phyloP scores from a whole-genome alignment of 2,888 invertebrate genomes.

The Tiphia femorata region DNA sequence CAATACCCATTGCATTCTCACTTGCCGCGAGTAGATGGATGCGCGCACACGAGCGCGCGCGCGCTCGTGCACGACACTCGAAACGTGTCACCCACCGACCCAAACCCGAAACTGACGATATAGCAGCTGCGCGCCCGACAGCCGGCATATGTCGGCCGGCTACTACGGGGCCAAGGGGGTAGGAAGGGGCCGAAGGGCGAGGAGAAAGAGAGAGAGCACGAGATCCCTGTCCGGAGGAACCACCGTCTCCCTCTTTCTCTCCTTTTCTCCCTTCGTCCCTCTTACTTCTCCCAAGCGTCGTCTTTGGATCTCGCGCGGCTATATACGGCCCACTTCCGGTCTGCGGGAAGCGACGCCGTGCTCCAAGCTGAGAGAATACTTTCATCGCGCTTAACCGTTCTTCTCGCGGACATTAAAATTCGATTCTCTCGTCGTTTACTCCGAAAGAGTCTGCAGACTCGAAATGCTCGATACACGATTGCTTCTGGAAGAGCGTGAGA shows the following conservation, averaged over 20 bases:
- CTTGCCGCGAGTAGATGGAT: background rate
- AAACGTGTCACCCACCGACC: slow-evolving; percentile 66
- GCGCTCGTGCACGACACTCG: slow-evolving; percentile 41
- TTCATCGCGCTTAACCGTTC: slow-evolving; percentile 3
- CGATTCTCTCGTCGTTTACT: too few relatives aligned
- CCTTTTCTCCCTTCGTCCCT: background rate
- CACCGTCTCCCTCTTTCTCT: background rate
- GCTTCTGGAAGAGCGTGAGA: too few relatives aligned
- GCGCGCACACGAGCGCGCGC: background rate
- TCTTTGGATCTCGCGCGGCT: slow-evolving; percentile 2
- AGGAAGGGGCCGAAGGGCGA: too few relatives aligned
- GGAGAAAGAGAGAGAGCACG: too few relatives aligned
- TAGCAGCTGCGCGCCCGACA: slow-evolving; percentile 50
- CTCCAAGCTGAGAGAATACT: too few relatives aligned
- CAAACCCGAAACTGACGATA: slow-evolving; percentile 50
- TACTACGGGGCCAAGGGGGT: slow-evolving; percentile 20
- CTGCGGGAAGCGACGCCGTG: background rate
- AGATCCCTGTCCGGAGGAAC: too few relatives aligned
- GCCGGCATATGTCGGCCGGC: slow-evolving; percentile 39
- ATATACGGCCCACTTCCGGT: slow-evolving; percentile 3
- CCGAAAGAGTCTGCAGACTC: too few relatives aligned
- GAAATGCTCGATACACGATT: too few relatives aligned
- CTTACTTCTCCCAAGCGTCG: background rate
- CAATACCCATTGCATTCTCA: slow-evolving; percentile 54
- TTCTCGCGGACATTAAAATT: too few relatives aligned